phyloP scores from a whole-genome alignment of 2,888 invertebrate species.

The Eilema caniola region DNA sequence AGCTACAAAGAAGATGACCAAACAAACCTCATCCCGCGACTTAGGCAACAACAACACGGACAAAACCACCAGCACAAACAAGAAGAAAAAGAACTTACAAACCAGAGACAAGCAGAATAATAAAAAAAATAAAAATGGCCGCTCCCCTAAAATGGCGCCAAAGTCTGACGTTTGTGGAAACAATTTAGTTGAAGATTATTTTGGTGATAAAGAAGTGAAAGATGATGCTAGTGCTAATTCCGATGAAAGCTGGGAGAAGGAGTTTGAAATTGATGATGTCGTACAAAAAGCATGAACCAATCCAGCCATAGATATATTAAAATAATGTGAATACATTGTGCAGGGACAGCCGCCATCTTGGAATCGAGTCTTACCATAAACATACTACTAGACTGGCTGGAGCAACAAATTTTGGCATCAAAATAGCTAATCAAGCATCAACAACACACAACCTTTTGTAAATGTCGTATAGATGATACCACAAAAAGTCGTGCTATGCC shows the following conservation, averaged over 20 bases:
- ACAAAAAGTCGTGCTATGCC: no score
- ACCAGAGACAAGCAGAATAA: conserved; percentile 68
- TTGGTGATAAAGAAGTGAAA: conserved; percentile 78
- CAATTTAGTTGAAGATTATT: conserved; percentile 84
- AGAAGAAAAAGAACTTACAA: conserved; percentile 59
- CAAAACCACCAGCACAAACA: conserved; percentile 61
- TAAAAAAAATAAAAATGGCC: conserved; percentile 65
- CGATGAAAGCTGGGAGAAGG: conserved; percentile 88
- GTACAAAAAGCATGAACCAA: conserved; percentile 69
- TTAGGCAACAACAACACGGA: conserved; percentile 72
- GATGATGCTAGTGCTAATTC: conserved; percentile 84
- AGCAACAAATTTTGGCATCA: background rate
- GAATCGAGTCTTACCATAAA: conserved; percentile 6
- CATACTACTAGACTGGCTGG: background rate
- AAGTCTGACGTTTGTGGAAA: conserved; percentile 82
- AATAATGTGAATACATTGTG: conserved; percentile 48
- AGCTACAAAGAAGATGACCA: conserved; percentile 73
- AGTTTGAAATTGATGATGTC: conserved; percentile 85
- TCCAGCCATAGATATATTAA: conserved; percentile 54
- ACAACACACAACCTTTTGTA: no score
- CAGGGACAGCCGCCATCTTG: conserved; percentile 23
- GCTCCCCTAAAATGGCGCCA: conserved; percentile 68
- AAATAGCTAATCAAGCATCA: background rate
- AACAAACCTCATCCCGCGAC: conserved; percentile 66
- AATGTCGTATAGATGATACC: no score